Evolutionary conservation across 2,888 invertebrate genomes (phyloP).

Genomic region (Ditylenchus weischeri): DNA sequence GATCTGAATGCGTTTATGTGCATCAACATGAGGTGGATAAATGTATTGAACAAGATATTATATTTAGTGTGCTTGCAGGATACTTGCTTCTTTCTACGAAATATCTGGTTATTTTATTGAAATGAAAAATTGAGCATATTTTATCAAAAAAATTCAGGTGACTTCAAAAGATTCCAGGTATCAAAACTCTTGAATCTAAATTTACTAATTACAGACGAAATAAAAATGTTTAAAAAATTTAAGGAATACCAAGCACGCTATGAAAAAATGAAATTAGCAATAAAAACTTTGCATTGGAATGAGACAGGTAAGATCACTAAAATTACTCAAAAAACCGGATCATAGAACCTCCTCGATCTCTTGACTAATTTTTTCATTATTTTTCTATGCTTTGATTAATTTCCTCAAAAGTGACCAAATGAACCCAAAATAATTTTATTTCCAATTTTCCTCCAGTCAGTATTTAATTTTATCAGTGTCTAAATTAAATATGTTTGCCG

Average conservation of each 20-base stretch:
- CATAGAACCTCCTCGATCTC: too few relatives aligned
- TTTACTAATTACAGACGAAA: too few relatives aligned
- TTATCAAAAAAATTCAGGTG: slow-evolving; percentile 34
- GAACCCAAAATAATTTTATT: too few relatives aligned
- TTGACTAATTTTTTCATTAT: too few relatives aligned
- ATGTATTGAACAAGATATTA: neutral
- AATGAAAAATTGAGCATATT: neutral
- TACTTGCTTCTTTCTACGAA: slow-evolving; percentile 67
- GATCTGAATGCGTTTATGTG: slow-evolving; percentile 78
- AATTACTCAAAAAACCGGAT: too few relatives aligned
- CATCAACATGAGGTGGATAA: slow-evolving; percentile 62
- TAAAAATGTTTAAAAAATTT: too few relatives aligned
- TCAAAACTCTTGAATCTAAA: too few relatives aligned
- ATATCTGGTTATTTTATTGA: slow-evolving; percentile 44
- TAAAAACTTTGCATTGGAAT: slow-evolving; percentile 74
- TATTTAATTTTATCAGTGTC: too few relatives aligned
- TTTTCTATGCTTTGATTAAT: too few relatives aligned
- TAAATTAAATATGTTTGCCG: too few relatives aligned
- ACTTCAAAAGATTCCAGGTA: slow-evolving; percentile 42
- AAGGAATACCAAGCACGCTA: slow-evolving; percentile 49
- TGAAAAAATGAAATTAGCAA: slow-evolving; percentile 61
- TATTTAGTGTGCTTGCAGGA: slow-evolving; percentile 27
- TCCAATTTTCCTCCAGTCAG: too few relatives aligned
- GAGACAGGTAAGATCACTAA: slow-evolving; percentile 60
- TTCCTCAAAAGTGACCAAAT: too few relatives aligned